These are phyloP conservation scores for Trogon melanurus DNA, from an alignment of 2,113 vertebrate genomes.

Conservation along the genomic window DNA sequence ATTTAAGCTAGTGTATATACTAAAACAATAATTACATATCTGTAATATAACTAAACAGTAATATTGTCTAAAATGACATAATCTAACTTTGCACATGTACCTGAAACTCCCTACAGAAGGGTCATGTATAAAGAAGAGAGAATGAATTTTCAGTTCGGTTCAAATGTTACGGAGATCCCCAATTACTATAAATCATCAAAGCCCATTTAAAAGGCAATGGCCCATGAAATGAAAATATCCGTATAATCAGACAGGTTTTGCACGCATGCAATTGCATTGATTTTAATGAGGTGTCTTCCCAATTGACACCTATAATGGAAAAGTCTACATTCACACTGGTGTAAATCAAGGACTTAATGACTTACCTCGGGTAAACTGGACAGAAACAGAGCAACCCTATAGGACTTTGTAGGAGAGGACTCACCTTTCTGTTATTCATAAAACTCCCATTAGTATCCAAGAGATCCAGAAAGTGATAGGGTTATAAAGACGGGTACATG, in stretches of 20 bases:
- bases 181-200: background rate
- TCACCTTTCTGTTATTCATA: background rate
- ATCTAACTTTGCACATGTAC: background rate
- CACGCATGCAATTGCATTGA: background rate
- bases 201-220: background rate
- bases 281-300: background rate
- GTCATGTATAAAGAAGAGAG: background rate
- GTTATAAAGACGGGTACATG: background rate
- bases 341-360: background rate
- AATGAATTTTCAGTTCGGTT: constrained; percentile 7
- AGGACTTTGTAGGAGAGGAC: background rate
- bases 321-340: background rate
- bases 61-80: background rate
- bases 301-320: background rate
- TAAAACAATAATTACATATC: background rate
- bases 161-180: background rate
- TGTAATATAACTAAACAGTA: background rate
- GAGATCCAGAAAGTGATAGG: background rate
- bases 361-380: background rate
- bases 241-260: background rate
- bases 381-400: background rate
- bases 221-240: background rate
- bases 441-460: background rate
- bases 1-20: background rate
- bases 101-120: background rate